phyloP scores from a whole-genome alignment of 2,113 vertebrate species.

The Willisornis vidua region DNA sequence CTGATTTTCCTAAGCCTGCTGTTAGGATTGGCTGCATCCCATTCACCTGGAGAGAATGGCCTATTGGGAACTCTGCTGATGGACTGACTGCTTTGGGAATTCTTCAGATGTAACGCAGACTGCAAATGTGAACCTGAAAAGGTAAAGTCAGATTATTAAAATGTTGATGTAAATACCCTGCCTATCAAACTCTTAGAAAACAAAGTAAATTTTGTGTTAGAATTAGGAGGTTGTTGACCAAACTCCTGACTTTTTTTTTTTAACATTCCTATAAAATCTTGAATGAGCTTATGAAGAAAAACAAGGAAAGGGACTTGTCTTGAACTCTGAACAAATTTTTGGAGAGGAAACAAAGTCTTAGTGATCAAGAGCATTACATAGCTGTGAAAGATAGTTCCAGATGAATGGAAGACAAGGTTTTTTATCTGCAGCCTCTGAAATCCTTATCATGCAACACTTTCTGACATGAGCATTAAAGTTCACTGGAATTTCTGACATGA shows the following conservation, averaged over 20 bases:
- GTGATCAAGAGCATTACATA: neutral
- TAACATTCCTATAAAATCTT: neutral
- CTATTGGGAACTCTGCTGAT: neutral
- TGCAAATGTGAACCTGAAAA: slow-evolving; percentile 19
- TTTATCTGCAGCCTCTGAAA: neutral
- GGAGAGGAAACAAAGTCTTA: neutral
- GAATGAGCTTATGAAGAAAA: neutral
- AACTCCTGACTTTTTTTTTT: neutral
- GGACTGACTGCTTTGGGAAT: slow-evolving; percentile 19
- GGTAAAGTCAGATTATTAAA: neutral
- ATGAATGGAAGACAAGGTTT: neutral
- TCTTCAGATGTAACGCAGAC: slow-evolving; percentile 8
- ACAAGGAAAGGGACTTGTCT: neutral
- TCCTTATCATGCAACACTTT: neutral
- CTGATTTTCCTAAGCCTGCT: neutral
- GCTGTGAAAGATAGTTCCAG: neutral
- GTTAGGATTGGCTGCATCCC: neutral
- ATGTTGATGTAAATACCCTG: neutral
- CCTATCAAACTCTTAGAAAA: neutral
- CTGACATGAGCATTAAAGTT: neutral
- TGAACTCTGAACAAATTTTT: neutral
- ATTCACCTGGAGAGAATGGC: neutral
- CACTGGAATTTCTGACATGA: neutral
- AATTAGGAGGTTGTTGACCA: neutral
- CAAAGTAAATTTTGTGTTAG: neutral